Conservation (phyloP, 2,797 vertebrate species). For the Brotogeris chrysoptera region DNA sequence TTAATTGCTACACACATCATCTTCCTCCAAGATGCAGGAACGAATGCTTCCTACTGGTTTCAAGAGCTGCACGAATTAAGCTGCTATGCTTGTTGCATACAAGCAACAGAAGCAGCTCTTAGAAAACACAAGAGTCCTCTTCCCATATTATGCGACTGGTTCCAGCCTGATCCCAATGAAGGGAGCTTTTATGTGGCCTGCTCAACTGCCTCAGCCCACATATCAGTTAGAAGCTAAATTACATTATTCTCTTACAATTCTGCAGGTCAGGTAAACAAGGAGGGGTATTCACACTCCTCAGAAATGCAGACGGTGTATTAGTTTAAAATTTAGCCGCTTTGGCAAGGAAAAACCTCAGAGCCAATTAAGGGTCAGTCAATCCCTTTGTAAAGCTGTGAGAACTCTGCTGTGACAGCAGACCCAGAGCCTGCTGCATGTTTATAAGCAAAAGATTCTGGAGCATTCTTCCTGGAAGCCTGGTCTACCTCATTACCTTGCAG, state of each 20-base stretch:
- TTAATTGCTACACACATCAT: background rate
- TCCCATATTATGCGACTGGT: background rate
- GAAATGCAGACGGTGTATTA: background rate
- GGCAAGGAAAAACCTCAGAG: background rate
- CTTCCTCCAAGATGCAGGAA: background rate
- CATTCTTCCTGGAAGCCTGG: background rate
- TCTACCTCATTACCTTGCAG: background rate
- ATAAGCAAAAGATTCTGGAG: background rate
- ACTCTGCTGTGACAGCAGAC: background rate
- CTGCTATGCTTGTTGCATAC: background rate
- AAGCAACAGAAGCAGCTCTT: background rate
- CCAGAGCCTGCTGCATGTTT: background rate
- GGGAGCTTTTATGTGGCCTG: background rate
- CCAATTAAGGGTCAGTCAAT: background rate
- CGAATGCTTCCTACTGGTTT: background rate
- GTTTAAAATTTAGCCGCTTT: background rate
- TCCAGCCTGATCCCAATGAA: background rate
- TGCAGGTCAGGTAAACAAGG: background rate
- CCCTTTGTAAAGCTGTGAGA: background rate
- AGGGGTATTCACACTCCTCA: background rate
- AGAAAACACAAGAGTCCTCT: background rate
- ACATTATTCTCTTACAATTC: background rate
- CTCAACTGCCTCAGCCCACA: background rate
- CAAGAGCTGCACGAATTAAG: background rate
- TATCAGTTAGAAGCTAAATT: background rate